Conservation (phyloP, 2,888 invertebrate species). For the Slavum lentiscoides region DNA sequence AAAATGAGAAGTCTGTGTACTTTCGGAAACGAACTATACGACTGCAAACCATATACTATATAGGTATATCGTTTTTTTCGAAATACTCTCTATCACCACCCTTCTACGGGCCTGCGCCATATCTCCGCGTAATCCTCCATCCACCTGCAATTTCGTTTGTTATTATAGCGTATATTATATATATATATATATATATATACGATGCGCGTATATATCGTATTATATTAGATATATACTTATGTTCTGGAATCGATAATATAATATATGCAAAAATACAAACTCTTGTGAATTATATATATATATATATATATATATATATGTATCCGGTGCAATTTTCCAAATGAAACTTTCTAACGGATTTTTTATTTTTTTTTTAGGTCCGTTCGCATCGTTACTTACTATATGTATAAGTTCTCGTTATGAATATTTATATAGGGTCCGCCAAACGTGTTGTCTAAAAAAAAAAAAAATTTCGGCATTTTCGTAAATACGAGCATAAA, state of each 20-base stretch:
- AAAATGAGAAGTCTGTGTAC: too few relatives aligned
- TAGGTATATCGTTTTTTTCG: too few relatives aligned
- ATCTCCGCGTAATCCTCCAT: too few relatives aligned
- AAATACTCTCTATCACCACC: too few relatives aligned
- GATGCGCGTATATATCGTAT: background rate
- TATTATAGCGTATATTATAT: background rate
- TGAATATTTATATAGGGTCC: conserved; percentile 34
- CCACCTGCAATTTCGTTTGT: background rate
- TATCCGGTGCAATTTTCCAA: conserved; percentile 27
- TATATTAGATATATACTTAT: background rate
- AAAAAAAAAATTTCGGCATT: background rate
- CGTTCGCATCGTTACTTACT: background rate
- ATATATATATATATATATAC: too few relatives aligned
- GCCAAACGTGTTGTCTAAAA: conserved; percentile 20
- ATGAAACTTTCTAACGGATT: conserved; percentile 30
- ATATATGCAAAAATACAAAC: conserved; percentile 4
- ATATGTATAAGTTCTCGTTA: background rate
- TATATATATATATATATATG: background rate
- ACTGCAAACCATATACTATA: too few relatives aligned
- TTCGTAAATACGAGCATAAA: too few relatives aligned
- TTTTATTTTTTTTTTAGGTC: background rate
- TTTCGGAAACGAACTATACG: too few relatives aligned
- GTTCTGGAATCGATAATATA: background rate
- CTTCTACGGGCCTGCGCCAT: too few relatives aligned
- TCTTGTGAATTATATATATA: background rate